A percentile compares a stretch with the other conserved stretches of the same genome.
These are phyloP conservation scores for Hybognathus amarus DNA, from an alignment of 2,797 vertebrate species.

Conservation along the genomic window DNA sequence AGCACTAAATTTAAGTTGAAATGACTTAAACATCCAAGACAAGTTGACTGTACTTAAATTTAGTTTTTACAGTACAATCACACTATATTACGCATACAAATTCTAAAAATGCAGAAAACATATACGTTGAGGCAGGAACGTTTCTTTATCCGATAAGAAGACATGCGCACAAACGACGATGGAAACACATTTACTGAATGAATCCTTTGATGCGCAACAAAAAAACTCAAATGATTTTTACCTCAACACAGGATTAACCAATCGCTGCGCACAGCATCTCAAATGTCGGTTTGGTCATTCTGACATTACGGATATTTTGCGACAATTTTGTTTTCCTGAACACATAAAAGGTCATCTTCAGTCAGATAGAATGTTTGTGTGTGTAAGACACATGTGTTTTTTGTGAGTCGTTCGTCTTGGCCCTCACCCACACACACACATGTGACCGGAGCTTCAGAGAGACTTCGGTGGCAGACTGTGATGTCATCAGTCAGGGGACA, in stretches of 20 bases:
- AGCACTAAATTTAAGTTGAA: no score
- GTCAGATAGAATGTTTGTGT: background rate
- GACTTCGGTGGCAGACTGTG: conserved; percentile 45
- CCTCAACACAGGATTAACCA: background rate
- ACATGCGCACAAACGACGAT: background rate
- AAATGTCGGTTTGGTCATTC: background rate
- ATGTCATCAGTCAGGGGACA: conserved; percentile 54
- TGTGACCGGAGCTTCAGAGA: conserved; percentile 51
- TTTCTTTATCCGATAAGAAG: background rate
- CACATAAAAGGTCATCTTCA: background rate
- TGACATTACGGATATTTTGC: background rate
- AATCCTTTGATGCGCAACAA: background rate
- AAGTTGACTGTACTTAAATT: no score
- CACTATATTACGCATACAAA: no score
- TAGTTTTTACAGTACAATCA: no score
- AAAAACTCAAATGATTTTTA: background rate
- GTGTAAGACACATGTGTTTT: background rate
- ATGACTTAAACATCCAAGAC: no score
- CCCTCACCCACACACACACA: conserved; percentile 42
- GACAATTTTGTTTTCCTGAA: background rate
- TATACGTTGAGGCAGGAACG: background rate
- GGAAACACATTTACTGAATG: background rate
- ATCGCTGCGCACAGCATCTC: background rate
- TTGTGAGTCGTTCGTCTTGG: conserved; percentile 22
- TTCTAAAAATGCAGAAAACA: no score